These are phyloP conservation scores for Anguilla megastoma DNA, from an alignment of 2,797 vertebrate genomes.

Conservation along the genomic window DNA sequence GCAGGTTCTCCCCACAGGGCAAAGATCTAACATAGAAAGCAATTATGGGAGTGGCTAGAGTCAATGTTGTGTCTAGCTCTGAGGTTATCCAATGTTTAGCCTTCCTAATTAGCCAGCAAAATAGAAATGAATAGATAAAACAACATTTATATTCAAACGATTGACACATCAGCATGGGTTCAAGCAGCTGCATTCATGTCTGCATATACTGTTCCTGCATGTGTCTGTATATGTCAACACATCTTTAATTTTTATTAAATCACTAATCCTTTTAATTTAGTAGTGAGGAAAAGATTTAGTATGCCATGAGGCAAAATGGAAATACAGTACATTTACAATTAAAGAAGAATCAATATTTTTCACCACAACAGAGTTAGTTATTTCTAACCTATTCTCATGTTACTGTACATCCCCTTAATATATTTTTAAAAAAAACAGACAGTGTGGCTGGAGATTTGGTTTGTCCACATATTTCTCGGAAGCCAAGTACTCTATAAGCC, in stretches of 20 bases:
- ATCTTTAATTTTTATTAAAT: not conserved
- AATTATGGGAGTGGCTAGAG: not conserved
- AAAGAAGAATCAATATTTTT: not conserved
- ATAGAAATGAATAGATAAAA: not conserved
- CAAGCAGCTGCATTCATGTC: not conserved
- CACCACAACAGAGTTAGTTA: not conserved
- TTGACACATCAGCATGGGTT: not conserved
- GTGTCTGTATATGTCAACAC: not conserved
- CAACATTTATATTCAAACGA: not conserved
- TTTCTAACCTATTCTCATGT: not conserved
- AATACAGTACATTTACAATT: not conserved
- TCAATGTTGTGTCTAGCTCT: not conserved
- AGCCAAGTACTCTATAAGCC: constrained; percentile 1
- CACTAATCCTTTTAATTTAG: not conserved
- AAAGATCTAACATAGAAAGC: not conserved
- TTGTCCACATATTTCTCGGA: constrained; percentile 9
- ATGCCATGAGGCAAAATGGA: not conserved
- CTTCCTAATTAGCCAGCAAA: not conserved
- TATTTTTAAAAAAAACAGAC: not conserved
- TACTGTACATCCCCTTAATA: not conserved
- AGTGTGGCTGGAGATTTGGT: not conserved
- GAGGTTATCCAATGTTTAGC: not conserved
- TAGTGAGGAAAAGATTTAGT: not conserved
- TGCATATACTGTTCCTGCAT: not conserved
- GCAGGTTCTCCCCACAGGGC: not conserved